These are phyloP conservation scores for Macrophya alboannulata DNA, from an alignment of 2,888 invertebrate species.

Conservation along the genomic window DNA sequence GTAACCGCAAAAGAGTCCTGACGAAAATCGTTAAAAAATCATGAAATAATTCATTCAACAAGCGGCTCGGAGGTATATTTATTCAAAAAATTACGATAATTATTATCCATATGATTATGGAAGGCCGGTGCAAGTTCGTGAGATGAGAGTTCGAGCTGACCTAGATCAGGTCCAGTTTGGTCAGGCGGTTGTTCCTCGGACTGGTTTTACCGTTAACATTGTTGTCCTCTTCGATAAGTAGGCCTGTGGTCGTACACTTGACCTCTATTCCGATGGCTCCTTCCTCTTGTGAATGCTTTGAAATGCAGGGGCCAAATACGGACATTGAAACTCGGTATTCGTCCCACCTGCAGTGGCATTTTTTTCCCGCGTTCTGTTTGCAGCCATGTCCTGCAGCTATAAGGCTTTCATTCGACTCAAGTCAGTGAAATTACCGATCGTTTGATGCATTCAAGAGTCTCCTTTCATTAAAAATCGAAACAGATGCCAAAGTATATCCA, in stretches of 20 bases:
- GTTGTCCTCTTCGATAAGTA: slow-evolving; percentile 72
- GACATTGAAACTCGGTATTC: slow-evolving; percentile 8
- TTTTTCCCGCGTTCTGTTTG: neutral
- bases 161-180: slow-evolving; percentile 77
- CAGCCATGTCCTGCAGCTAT: neutral
- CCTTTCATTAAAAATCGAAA: neutral
- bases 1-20: neutral
- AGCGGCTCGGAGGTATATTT: neutral
- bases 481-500: neutral
- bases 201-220: slow-evolving; percentile 75
- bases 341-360: neutral
- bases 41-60: slow-evolving; percentile 1
- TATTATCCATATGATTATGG: slow-evolving; percentile 29
- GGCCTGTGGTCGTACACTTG: slow-evolving; percentile 60
- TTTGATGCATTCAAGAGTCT: neutral
- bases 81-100: neutral
- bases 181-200: slow-evolving; percentile 71
- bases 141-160: slow-evolving; percentile 71
- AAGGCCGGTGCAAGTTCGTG: neutral
- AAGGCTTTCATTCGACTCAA: neutral
- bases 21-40: neutral
- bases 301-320: neutral
- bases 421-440: neutral
- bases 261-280: slow-evolving; percentile 39
- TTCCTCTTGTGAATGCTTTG: neutral